Evolutionary conservation across 2,888 invertebrate genomes (phyloP), one percentile per base, ranked within the genome.

Genomic region (Epistrophe eligans): DNA sequence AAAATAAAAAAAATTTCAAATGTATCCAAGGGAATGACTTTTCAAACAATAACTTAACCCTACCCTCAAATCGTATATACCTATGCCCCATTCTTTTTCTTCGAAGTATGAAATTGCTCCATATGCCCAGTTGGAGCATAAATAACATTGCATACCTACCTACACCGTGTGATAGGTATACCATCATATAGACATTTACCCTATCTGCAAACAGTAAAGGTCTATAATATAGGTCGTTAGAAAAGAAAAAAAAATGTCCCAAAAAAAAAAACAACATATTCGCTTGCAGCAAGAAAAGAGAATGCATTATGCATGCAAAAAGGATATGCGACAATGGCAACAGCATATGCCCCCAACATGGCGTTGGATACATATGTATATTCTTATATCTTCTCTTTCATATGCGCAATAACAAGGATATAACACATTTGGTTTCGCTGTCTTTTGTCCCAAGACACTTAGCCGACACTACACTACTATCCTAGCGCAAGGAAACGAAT

Each of bases 221-320:
- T 40, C 40, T 58, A 40, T 77, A 77, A 85, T 60, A 52, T 81
- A 77, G 85, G 77, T 77, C 85, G 82, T 62, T 77, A 43, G 48
- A 62, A 11, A 3, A 32, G 15, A 9, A 19, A 17, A 40, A 40
- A 64, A 28, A 84, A 72, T 48, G 57, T 62, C 73, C 50, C 28
- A 28, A 57, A 45, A 77, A 81, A 43, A 70, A 62, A 11, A 13
- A 35, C 35, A 24, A 38, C 15, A 24, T 38, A 9, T 52, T 24
- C 24, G 35, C 67, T 52, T 38, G 66, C 48, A 32, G 66, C 52
- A 52, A 67, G 38, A 66, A 66, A 57, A 57, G 13, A 64, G 64
- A 82, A 77, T 79, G 82, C 82, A 85, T 87, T 82, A 82, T 87
- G 87, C 79, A 82, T 87, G 87, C 82, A 85, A 77, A 82, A 79